Evolutionary conservation across 2,113 vertebrate genomes (phyloP).

Genomic region (Arvicanthis niloticus): DNA sequence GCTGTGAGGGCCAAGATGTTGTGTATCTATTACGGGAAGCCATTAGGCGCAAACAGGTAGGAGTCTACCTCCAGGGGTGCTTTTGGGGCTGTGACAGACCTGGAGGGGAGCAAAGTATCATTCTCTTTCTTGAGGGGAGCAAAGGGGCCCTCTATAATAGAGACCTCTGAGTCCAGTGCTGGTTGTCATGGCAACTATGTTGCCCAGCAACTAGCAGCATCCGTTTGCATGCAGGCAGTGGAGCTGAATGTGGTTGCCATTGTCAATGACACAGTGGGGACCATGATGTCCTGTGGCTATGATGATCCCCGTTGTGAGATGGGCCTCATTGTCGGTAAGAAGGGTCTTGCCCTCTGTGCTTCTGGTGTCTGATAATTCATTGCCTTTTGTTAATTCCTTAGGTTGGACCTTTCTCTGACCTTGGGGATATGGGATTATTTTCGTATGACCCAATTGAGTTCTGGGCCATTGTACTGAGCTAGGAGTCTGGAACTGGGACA

Average conservation of each 20-base stretch:
- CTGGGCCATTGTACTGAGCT: neutral
- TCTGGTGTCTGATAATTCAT: constrained; percentile 31
- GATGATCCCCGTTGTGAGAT: constrained; percentile 88
- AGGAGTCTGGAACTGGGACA: neutral
- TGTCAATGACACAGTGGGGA: constrained; percentile 91
- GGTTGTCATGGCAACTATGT: constrained; percentile 79
- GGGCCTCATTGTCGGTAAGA: constrained; percentile 89
- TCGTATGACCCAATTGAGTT: neutral
- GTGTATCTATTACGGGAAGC: constrained; percentile 87
- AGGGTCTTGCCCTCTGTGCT: neutral
- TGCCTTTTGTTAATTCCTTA: constrained; percentile 9
- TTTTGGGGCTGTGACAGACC: constrained; percentile 7
- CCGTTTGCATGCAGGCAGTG: constrained; percentile 82
- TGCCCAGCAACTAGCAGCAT: constrained; percentile 80
- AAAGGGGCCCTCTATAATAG: constrained; percentile 54
- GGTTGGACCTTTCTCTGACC: neutral
- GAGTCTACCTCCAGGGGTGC: neutral
- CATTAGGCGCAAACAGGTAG: constrained; percentile 85
- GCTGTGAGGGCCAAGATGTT: constrained; percentile 85
- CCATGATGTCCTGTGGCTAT: constrained; percentile 91
- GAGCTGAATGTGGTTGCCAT: constrained; percentile 88
- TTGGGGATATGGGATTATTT: neutral
- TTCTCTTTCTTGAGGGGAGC: constrained; percentile 20
- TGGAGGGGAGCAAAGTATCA: constrained; percentile 40
- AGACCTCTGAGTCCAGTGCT: constrained; percentile 66